Base-by-base conservation (phyloP, 92 coral and sea anemone species). In the Palythoa grandiflora region DNA sequence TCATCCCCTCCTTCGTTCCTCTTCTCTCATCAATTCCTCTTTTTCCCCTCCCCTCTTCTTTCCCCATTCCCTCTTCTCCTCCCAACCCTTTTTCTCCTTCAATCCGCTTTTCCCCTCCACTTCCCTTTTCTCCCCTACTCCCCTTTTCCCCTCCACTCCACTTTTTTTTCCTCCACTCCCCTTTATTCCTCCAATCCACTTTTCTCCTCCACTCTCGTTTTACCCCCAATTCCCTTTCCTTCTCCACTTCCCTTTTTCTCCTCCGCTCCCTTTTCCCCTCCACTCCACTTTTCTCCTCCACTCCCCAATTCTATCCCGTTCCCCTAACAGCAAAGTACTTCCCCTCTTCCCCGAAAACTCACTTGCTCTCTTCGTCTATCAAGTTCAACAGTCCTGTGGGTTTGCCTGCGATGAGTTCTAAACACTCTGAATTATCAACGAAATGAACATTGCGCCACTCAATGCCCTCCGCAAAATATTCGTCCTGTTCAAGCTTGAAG, bases 341-440 rank as follows among this genome's bases (percentile, higher is more conserved):
- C n/a, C 19, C 13, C 10, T 38, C 40, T 38, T 16, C 38, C 53
- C 35, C 52, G 16, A 36, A 4, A 28, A 89, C 96, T 66, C 36
- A 93, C 99, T 98, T 96, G 80, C 98, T 95, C 83, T 97, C 99
- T 87, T 97, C 99, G 47, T 97, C 99, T 54, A 97, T 93, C 84
- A 97, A 76, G 85, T 93, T 95, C 87, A 97, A 83, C 50, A 97
- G 87, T 61, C 99, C 99, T 28, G 99, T 97, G 57, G 99, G 99
- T 57, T 96, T 97, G 10, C 94, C 97, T 65, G 92, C 92, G 84
- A 97, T 97, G 38, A 97, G 91, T 39, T 97, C 98, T 66, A 97
- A 78, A 80, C 99, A 97, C 3, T 94, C 92, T 10, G 94, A 89
- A 86, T 97, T 97, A 88, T 97, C 99, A 3, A 95, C 92, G 87